phyloP scores from a whole-genome alignment of 1,140 invertebrate genomes.

The Homarus americanus region DNA sequence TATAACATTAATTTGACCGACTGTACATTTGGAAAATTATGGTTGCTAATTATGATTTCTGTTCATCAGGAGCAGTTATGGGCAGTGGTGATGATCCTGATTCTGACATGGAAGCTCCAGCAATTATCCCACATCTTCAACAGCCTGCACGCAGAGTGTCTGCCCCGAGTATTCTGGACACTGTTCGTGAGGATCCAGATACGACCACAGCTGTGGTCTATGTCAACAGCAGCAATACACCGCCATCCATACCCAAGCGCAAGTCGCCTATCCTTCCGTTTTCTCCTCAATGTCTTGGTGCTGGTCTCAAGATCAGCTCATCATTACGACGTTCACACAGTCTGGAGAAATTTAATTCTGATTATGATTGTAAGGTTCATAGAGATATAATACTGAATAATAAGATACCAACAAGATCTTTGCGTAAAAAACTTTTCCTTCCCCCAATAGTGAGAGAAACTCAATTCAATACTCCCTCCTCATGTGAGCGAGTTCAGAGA shows the following conservation, averaged over 20 bases:
- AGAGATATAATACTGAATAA: not conserved
- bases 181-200: constrained; percentile 27
- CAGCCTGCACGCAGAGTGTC: constrained; percentile 43
- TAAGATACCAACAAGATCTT: not conserved
- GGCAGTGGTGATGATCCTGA: constrained; percentile 46
- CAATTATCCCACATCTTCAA: not conserved
- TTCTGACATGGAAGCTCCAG: constrained; percentile 41
- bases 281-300: constrained; percentile 18
- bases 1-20: too few relatives aligned
- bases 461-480: not conserved
- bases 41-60: not conserved
- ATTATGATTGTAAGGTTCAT: not conserved
- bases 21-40: not conserved
- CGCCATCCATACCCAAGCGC: not conserved
- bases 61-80: constrained; percentile 56
- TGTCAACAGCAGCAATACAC: not conserved
- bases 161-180: constrained; percentile 59
- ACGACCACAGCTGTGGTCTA: not conserved
- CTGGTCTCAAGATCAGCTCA: not conserved
- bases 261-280: constrained; percentile 37
- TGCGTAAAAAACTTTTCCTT: constrained; percentile 35
- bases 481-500: constrained; percentile 20
- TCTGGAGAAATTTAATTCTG: constrained; percentile 40
- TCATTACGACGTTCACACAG: constrained; percentile 38
- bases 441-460: constrained; percentile 34